Evolutionary conservation across 2,888 invertebrate species (phyloP), one percentile per base, ranked within the genome.

Genomic region (Syrphus vitripennis): DNA sequence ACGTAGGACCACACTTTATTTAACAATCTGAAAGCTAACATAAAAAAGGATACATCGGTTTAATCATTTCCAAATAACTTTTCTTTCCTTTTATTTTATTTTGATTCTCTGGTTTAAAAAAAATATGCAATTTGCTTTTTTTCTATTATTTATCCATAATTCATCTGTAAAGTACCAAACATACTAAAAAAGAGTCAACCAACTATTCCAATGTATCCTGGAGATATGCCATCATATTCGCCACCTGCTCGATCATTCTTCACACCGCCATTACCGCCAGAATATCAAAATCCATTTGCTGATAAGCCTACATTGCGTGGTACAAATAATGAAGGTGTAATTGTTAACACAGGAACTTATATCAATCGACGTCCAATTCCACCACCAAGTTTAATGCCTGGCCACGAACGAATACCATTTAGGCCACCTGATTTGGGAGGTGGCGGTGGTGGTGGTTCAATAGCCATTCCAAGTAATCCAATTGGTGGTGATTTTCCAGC

Each of bases 271-370:
- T 92, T 97, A 88, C 97, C 97, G 14, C 96, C 96, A 9, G 97
- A 97, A 92, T 96, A 96, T 90, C 94, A 95, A 84, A 96, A 97
- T 93, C 97, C 97, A 0, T 97, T 97, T 90, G 97, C 97, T n/a
- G 97, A 97, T 91, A 97, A 97, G 92, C 97, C 97, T 69, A 97
- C 97, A 59, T 93, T 97, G 80, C 94, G 97, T 89, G 96, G 96
- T 89, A 94, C 94, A n/a, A 94, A 94, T 89, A 94, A 94, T 40
- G 95, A 95, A 53, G 92, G 93, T n/a, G 83, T 90, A 1, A 84
- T 91, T 37, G 88, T 90, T 0, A 91, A 90, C 70, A 89, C 90
- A 2, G 90, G 89, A 0, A 88, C 90, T 89, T 95, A 95, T 90
- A 95, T 94, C 88, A 96, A 95, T 91, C 93, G 96, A 87, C 94